These are phyloP conservation scores for Ptilodon capucinus DNA, from an alignment of 2,888 invertebrate species.

Conservation along the genomic window DNA sequence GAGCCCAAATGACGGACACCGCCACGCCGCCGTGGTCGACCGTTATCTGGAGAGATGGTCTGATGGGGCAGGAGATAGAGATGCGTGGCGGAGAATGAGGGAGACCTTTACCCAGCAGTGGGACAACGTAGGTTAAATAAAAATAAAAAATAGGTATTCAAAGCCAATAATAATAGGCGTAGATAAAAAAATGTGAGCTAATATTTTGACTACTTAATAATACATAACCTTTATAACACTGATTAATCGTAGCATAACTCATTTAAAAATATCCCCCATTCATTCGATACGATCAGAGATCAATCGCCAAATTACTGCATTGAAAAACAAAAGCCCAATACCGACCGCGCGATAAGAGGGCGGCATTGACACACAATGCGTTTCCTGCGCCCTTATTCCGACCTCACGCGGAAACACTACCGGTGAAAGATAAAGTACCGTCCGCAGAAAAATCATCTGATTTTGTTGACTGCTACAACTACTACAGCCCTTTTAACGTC, in stretches of 20 bases:
- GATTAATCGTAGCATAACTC: neutral
- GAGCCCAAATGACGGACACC: too few species aligned
- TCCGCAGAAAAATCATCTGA: conserved; percentile 31
- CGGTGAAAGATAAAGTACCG: conserved; percentile 59
- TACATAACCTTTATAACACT: neutral
- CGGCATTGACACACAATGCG: conserved; percentile 4
- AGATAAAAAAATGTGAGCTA: neutral
- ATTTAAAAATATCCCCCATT: neutral
- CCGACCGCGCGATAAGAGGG: neutral
- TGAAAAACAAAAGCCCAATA: conserved; percentile 2
- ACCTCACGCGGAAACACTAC: conserved; percentile 29
- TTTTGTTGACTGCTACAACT: too few species aligned
- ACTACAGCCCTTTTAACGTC: too few species aligned
- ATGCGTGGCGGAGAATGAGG: too few species aligned
- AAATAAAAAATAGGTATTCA: too few species aligned
- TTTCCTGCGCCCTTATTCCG: conserved; percentile 3
- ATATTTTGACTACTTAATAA: neutral
- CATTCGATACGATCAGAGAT: conserved; percentile 1
- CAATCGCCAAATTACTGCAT: neutral
- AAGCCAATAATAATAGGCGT: neutral
- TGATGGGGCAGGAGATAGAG: too few species aligned
- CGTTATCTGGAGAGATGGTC: too few species aligned
- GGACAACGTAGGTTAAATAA: too few species aligned
- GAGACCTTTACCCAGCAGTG: too few species aligned
- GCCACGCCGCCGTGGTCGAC: too few species aligned